phyloP scores from a whole-genome alignment of 2,113 vertebrate genomes.

The Prunella himalayana region DNA sequence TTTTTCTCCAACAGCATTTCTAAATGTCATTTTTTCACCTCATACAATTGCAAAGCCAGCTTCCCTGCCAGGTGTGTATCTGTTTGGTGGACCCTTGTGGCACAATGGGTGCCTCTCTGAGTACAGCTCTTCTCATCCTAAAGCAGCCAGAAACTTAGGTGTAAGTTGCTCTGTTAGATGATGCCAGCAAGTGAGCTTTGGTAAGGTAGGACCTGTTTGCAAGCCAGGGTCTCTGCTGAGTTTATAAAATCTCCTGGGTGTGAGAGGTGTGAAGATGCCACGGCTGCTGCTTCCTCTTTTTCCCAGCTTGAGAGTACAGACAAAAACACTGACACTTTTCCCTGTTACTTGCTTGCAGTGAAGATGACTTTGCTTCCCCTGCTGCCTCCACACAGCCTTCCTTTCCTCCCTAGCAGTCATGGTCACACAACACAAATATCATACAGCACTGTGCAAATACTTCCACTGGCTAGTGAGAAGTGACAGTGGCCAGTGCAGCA shows the following conservation, averaged over 20 bases:
- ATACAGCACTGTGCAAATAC: not conserved
- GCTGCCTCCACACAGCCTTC: not conserved
- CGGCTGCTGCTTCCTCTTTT: not conserved
- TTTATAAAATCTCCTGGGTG: not conserved
- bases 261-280: not conserved
- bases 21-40: not conserved
- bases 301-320: not conserved
- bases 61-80: not conserved
- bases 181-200: not conserved
- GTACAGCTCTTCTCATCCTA: not conserved
- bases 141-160: not conserved
- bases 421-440: not conserved
- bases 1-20: not conserved
- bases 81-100: not conserved
- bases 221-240: not conserved
- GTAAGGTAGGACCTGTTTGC: not conserved
- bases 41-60: not conserved
- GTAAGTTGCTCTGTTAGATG: not conserved
- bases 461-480: not conserved
- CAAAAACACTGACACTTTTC: not conserved
- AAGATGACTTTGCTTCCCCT: not conserved
- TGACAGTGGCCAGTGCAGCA: not conserved
- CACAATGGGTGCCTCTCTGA: not conserved
- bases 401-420: not conserved
- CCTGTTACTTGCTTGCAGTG: not conserved